Evolutionary conservation across 92 coral and sea anemone species (phyloP), one percentile per base, ranked within the genome.

Genomic region (Scolanthus callimorphus): DNA sequence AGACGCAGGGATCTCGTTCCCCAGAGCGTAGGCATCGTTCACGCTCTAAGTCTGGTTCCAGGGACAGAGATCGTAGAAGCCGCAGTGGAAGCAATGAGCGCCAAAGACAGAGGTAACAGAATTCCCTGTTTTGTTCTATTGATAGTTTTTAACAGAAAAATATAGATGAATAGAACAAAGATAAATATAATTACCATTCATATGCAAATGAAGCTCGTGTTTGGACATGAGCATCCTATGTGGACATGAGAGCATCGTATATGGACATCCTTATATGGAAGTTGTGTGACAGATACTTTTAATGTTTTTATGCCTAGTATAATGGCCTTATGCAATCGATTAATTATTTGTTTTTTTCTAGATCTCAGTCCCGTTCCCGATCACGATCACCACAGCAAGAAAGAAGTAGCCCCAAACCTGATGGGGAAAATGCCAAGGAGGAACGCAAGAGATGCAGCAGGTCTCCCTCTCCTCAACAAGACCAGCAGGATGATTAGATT

Each of bases 11-110:
- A 19, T 46, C 52, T 9, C 52, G 52, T 26, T 51, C 27, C 6
- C 28, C 31, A 12, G 71, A 69, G 39, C 69, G 37, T 20, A 62
- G 47, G 57, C 55, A 70, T 3, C 29, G 55, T 34, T 69, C 83
- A 23, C 73, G 46, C 30, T 82, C 89, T 11, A 49, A 60, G 20
- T 70, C 69, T 48, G 46, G 21, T 4, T 69, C 76, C 23, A 47
- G 50, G 31, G 69, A 62, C 19, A 62, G 69, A 31, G 66, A 69
- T 17, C 73, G 52, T 37, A 65, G 49, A 31, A 51, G 65, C 25
- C 73, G 37, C 25, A 65, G 73, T 19, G 27, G 48, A 17, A 51
- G 41, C 38, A 38, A 38, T 37, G 73, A 65, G 46, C 62, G 27
- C 29, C 52, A 49, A 25, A 48, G 31, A 20, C 68, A 68, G 19